Percentiles rank a stretch among this genome's conserved stretches.
phyloP scores from a whole-genome alignment of 92 coral and sea anemone genomes.

The Epizoanthus stellaris region DNA sequence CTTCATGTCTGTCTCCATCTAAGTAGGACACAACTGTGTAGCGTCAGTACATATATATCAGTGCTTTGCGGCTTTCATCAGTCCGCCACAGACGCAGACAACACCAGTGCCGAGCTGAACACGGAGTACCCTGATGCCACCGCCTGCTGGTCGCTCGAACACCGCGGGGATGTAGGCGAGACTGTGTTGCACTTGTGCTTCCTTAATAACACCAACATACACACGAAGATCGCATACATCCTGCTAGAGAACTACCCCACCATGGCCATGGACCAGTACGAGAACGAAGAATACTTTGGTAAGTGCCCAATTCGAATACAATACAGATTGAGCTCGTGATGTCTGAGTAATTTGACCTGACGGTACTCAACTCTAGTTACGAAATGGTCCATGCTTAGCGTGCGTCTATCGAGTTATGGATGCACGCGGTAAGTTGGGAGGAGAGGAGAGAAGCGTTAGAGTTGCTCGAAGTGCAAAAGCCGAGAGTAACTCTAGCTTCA shows the following conservation, averaged over 20 bases:
- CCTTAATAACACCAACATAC: constrained; percentile 60
- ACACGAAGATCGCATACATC: constrained; percentile 74
- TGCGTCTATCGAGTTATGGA: too few species aligned
- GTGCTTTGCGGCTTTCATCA: background rate
- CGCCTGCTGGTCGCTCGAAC: constrained; percentile 83
- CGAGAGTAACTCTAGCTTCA: too few species aligned
- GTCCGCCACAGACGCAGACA: constrained; percentile 34
- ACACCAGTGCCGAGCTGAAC: constrained; percentile 31
- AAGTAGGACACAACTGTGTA: too few species aligned
- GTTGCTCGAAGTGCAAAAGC: too few species aligned
- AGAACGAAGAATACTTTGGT: constrained; percentile 79
- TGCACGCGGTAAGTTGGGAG: too few species aligned
- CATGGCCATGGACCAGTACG: constrained; percentile 86
- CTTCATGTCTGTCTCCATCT: too few species aligned
- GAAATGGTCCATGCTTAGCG: too few species aligned
- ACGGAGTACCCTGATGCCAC: constrained; percentile 44
- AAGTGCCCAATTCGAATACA: background rate
- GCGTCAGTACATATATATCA: too few species aligned
- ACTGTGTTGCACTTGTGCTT: constrained; percentile 84
- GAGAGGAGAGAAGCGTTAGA: too few species aligned
- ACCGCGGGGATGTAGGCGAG: constrained; percentile 81
- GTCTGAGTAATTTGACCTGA: background rate
- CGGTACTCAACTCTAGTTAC: too few species aligned
- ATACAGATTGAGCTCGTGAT: background rate
- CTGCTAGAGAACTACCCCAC: constrained; percentile 75